Evolutionary conservation across 2,888 invertebrate genomes (phyloP).

Genomic region (Ephialtes manifestator): DNA sequence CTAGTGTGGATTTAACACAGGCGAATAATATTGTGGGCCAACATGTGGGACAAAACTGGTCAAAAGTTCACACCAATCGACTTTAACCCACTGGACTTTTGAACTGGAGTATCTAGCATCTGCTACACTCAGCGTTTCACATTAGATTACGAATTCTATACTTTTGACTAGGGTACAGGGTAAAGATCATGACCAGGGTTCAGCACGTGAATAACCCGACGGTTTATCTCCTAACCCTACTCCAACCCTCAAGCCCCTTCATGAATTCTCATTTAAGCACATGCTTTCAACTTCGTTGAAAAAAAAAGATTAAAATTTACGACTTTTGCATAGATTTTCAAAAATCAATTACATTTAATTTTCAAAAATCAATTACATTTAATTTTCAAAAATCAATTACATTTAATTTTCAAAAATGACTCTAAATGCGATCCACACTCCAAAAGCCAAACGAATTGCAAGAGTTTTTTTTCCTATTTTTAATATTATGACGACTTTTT

Average conservation of each 20-base stretch:
- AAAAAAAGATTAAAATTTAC: neutral
- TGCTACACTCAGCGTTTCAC: conserved; percentile 6
- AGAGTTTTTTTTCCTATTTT: too few species aligned
- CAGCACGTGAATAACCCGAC: neutral
- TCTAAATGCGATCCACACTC: too few species aligned
- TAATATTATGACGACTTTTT: too few species aligned
- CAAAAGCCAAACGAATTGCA: too few species aligned
- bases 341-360: too few species aligned
- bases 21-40: too few species aligned
- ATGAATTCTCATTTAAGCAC: neutral
- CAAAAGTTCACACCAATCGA: too few species aligned
- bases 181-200: neutral
- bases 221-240: neutral
- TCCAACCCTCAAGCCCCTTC: neutral
- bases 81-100: too few species aligned
- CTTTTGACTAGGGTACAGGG: neutral
- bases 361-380: too few species aligned
- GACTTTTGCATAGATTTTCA: neutral
- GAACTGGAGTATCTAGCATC: neutral
- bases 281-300: neutral
- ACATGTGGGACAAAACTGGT: too few species aligned
- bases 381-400: neutral
- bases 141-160: conserved; percentile 16
- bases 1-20: too few species aligned
- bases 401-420: too few species aligned